Percentiles rank a stretch among this genome's conserved stretches.
Evolutionary conservation across 2,888 invertebrate species (phyloP).

Genomic region (Ptilodon capucinus): DNA sequence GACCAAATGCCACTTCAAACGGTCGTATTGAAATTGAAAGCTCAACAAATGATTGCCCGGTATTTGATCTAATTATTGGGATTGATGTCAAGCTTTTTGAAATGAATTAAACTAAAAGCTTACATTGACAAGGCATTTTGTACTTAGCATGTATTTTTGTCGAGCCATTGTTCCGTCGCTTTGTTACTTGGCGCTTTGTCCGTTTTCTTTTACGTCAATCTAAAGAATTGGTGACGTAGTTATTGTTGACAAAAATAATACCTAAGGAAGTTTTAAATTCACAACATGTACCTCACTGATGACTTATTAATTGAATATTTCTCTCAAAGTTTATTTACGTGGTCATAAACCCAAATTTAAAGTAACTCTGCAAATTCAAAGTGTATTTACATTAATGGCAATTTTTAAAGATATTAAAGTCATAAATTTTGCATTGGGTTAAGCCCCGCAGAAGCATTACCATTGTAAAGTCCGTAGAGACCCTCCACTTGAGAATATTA

Average conservation of each 20-base stretch:
- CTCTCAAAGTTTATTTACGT: too few relatives aligned
- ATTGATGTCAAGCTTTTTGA: constrained; percentile 24
- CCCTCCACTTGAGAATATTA: constrained; percentile 17
- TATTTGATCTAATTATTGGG: constrained; percentile 17
- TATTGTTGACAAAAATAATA: constrained; percentile 35
- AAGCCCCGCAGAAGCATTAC: constrained; percentile 26
- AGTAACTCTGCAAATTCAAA: background rate
- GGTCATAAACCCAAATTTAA: too few relatives aligned
- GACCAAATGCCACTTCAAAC: background rate
- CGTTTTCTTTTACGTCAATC: constrained; percentile 46
- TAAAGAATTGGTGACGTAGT: constrained; percentile 40
- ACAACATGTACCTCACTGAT: background rate
- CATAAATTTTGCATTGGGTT: constrained; percentile 28
- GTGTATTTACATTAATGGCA: background rate
- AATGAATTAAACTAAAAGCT: constrained; percentile 36
- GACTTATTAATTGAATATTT: too few relatives aligned
- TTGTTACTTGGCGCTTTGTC: constrained; percentile 50
- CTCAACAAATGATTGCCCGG: constrained; percentile 9
- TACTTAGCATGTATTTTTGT: constrained; percentile 43
- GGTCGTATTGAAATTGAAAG: background rate
- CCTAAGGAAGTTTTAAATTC: background rate
- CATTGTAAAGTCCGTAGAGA: constrained; percentile 19
- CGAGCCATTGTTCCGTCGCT: constrained; percentile 49
- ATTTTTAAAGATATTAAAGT: constrained; percentile 30
- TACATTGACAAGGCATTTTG: constrained; percentile 39